Evolutionary conservation across 1,140 invertebrate genomes (phyloP).

Genomic region (Aphis gossypii): DNA sequence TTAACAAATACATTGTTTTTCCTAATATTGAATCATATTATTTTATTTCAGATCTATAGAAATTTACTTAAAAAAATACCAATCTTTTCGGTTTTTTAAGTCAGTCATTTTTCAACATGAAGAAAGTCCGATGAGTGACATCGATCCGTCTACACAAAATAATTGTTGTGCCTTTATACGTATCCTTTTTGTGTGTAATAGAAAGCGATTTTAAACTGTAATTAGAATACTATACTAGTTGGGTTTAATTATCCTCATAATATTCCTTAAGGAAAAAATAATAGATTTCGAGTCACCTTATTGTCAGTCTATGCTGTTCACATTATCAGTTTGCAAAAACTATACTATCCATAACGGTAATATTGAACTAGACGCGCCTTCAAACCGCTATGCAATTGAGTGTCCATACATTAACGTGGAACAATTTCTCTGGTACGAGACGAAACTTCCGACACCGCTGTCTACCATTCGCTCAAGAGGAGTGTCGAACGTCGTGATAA

Average conservation of each 20-base stretch:
- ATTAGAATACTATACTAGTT: background rate
- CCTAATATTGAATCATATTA: background rate
- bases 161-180: conserved; percentile 14
- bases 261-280: background rate
- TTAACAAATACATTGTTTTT: background rate
- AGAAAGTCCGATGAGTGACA: background rate
- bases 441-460: background rate
- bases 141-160: background rate
- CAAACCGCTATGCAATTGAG: background rate
- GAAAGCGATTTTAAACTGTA: background rate
- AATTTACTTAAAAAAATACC: background rate
- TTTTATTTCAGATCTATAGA: conserved; percentile 1
- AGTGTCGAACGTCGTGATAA: background rate
- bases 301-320: conserved; percentile 38
- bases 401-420: conserved; percentile 11
- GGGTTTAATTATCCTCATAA: background rate
- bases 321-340: conserved; percentile 5
- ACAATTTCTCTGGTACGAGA: conserved; percentile 22
- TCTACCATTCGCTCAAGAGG: background rate
- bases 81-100: conserved; percentile 6
- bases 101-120: background rate
- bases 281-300: conserved; percentile 36
- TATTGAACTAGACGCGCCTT: background rate
- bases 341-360: background rate
- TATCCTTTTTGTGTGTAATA: conserved; percentile 7